Conservation (phyloP, 2,888 invertebrate species). For the Nymphalis urticae region DNA sequence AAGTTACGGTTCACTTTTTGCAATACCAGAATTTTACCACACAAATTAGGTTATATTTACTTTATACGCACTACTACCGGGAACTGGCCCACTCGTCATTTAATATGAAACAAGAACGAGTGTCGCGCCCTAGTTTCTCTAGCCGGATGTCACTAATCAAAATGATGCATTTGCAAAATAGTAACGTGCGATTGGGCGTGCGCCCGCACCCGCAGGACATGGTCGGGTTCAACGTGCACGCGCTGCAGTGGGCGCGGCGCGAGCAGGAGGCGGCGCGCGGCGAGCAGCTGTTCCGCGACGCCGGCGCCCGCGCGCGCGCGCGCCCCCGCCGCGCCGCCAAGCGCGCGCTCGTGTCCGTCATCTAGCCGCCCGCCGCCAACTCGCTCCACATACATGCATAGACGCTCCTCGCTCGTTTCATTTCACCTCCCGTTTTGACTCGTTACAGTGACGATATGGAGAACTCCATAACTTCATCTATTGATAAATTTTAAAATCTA, state of each 20-base stretch:
- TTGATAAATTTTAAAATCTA: no score
- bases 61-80: no score
- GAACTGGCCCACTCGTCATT: no score
- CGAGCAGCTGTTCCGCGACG: constrained; percentile 84
- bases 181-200: neutral
- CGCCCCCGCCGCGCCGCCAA: constrained; percentile 83
- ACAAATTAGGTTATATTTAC: no score
- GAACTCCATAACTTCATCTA: no score
- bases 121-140: no score
- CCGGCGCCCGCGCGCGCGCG: constrained; percentile 82
- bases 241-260: constrained; percentile 87
- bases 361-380: constrained; percentile 82
- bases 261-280: constrained; percentile 87
- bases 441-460: no score
- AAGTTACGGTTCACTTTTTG: no score
- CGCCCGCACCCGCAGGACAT: constrained; percentile 82
- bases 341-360: constrained; percentile 75
- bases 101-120: no score
- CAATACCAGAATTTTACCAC: no score
- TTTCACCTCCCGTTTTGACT: neutral
- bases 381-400: constrained; percentile 25
- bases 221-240: constrained; percentile 92
- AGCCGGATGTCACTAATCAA: no score
- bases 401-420: neutral
- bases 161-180: no score